Conservation (phyloP, 2,888 invertebrate species). For the Ctena decussata region DNA sequence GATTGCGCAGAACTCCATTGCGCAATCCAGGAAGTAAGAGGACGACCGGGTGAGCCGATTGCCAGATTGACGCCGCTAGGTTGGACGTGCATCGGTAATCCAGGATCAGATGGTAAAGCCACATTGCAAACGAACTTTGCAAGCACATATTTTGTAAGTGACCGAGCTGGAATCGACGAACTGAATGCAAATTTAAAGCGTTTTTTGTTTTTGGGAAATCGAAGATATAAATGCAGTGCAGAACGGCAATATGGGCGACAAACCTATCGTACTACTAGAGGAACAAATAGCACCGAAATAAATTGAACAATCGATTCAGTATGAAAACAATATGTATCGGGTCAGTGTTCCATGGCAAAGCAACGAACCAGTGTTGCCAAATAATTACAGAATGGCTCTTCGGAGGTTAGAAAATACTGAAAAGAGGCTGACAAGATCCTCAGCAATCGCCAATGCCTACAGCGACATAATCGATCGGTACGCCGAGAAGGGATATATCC, state of each 20-base stretch:
- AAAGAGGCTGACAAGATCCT: neutral
- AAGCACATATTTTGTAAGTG: constrained; percentile 2
- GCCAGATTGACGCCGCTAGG: constrained; percentile 55
- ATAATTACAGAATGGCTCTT: constrained; percentile 39
- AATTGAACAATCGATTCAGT: constrained; percentile 2
- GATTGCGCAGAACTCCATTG: constrained; percentile 49
- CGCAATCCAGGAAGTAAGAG: constrained; percentile 45
- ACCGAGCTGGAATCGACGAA: neutral
- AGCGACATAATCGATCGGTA: neutral
- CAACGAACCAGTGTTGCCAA: constrained; percentile 16
- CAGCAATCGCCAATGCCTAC: neutral
- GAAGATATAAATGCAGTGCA: neutral
- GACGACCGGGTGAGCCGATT: constrained; percentile 42
- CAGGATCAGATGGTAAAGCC: neutral
- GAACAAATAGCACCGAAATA: neutral
- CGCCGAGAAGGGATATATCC: constrained; percentile 17
- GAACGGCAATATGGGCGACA: neutral
- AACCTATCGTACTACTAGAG: neutral
- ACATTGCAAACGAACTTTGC: constrained; percentile 3
- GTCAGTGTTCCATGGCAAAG: constrained; percentile 41
- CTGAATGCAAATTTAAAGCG: constrained; percentile 7
- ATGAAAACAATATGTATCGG: constrained; percentile 17
- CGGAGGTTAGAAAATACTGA: constrained; percentile 38
- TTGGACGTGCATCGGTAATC: constrained; percentile 54
- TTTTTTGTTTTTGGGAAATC: constrained; percentile 40